phyloP scores from a whole-genome alignment of 2,888 invertebrate species.

The Drosophila eohydei region DNA sequence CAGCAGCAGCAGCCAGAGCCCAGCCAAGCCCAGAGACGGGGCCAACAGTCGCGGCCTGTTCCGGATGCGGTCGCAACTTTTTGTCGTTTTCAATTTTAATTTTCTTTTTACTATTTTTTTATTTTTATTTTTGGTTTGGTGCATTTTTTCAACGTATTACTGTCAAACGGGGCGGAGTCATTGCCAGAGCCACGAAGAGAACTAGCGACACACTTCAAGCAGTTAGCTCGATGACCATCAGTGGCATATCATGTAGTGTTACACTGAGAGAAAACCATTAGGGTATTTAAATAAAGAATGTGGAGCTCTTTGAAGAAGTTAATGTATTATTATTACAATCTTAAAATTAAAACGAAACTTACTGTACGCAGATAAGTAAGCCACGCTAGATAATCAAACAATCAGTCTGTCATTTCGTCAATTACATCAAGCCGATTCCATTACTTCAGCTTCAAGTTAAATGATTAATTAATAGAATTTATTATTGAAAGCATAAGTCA shows the following conservation, averaged over 20 bases:
- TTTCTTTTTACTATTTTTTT: constrained; percentile 43
- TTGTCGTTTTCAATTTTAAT: constrained; percentile 77
- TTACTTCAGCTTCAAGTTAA: too few relatives aligned
- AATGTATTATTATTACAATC: not conserved
- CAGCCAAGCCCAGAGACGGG: constrained; percentile 7
- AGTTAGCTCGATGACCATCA: constrained; percentile 74
- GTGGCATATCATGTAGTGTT: constrained; percentile 56
- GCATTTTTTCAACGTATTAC: constrained; percentile 12
- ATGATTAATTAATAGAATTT: too few relatives aligned
- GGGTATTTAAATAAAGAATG: not conserved
- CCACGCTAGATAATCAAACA: too few relatives aligned
- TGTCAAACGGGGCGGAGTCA: constrained; percentile 36
- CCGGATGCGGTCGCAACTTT: constrained; percentile 80
- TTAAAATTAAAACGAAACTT: too few relatives aligned
- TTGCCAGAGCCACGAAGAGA: constrained; percentile 21
- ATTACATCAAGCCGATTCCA: too few relatives aligned
- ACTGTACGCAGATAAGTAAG: too few relatives aligned
- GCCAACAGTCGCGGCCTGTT: constrained; percentile 55
- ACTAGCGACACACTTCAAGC: constrained; percentile 72
- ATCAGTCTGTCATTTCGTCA: too few relatives aligned
- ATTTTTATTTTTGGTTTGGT: constrained; percentile 16
- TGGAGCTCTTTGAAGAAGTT: not conserved
- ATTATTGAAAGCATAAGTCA: too few relatives aligned
- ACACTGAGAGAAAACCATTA: constrained; percentile 21
- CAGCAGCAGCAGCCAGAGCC: constrained; percentile 27